Base-by-base conservation (phyloP, 2,888 invertebrate genomes). In the Bombylius discolor region DNA sequence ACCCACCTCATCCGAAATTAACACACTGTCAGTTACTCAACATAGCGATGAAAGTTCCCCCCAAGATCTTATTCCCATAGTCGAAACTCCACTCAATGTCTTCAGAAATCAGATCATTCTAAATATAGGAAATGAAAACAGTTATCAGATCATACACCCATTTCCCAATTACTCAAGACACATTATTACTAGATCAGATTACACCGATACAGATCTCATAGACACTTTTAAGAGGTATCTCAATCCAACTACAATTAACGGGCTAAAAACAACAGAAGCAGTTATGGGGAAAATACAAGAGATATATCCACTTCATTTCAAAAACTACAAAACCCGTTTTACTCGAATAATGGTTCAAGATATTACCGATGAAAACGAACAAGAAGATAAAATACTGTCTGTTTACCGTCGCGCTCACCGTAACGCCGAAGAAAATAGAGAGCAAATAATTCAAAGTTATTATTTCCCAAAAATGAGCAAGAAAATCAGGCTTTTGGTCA, bases 51-150 rank as follows among this genome's bases (percentile, higher is more conserved):
- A 56, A 11, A 56, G 55, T 42, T 56, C 51, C 31, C 47, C 56
- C 4, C 52, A 58, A 33, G 58, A 58, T 33, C 48, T 55, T 4
- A 42, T 58, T 8, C 52, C 58, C 1, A 9, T 32, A 11, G 39
- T 56, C 1, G 48, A 59, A n/a, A 44, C 49, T 47, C 61, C 58
- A 32, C 49, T 56, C 14, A 61, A 61, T 48, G 59, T 54, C 2
- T 60, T 58, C 36, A 56, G 59, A 23, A 62, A 60, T 12, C 59
- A 60, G 55, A 49, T 60, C 14, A 1, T 57, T 6, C 13, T 60
- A 5, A 55, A 58, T 1, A n/a, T 47, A 11, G 47, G 55, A 5
- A 46, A 59, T 9, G 11, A 49, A 56, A 34, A 46, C 36, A 49
- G 47, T 31, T 47, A 53, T 48, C n/a, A 34, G 52, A 52, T 57